Conservation (phyloP, 2,888 invertebrate genomes). For the Amphipyra tragopoginis region DNA sequence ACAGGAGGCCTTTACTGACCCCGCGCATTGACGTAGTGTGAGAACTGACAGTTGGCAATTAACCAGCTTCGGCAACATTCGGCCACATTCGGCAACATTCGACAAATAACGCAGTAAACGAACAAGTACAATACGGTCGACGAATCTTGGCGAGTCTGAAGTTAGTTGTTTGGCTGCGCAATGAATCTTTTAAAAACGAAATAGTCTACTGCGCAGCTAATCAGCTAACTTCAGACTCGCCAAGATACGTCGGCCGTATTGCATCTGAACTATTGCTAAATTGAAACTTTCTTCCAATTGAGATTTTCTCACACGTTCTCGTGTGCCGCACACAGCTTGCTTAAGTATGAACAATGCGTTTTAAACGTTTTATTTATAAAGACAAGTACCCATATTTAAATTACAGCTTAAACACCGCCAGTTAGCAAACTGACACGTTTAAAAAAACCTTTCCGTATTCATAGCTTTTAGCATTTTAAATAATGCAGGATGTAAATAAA, state of each 20-base stretch:
- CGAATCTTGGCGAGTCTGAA: no score
- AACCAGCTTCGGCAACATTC: constrained; percentile 5
- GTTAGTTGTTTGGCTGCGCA: no score
- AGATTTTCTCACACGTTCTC: constrained; percentile 32
- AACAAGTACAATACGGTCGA: no score
- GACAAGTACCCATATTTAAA: constrained; percentile 9
- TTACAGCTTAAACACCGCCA: constrained; percentile 3
- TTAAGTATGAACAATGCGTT: constrained; percentile 21
- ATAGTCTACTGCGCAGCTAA: no score
- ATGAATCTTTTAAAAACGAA: no score
- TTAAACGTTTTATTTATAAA: constrained; percentile 39
- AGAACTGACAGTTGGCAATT: constrained; percentile 9
- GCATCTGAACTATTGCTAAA: constrained; percentile 46
- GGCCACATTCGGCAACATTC: constrained; percentile 2
- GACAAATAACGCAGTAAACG: constrained; percentile 17
- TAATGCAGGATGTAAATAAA: background rate
- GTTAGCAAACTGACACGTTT: background rate
- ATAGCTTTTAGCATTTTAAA: background rate
- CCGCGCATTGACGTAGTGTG: background rate
- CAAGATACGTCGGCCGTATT: no score
- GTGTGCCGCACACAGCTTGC: constrained; percentile 35
- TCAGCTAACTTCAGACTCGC: no score
- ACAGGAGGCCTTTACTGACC: background rate
- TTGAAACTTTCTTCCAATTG: constrained; percentile 48
- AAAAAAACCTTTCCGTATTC: no score